These are phyloP conservation scores for Drosophila bifasciata DNA, from an alignment of 1,140 invertebrate genomes.

Conservation along the genomic window DNA sequence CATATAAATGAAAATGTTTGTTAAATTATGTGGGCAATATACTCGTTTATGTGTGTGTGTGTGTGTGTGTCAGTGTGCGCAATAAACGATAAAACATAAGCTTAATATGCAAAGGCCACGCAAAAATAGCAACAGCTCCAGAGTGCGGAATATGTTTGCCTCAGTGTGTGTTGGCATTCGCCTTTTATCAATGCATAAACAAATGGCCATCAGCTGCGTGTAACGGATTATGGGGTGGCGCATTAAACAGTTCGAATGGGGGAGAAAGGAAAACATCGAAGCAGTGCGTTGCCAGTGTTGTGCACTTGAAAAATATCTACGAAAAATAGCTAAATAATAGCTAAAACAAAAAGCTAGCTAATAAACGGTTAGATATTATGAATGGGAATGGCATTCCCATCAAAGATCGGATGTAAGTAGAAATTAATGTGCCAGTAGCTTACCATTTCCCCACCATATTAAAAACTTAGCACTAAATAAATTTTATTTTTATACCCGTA, in stretches of 20 bases:
- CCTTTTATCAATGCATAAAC: slow-evolving; percentile 61
- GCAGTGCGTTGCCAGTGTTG: too few species aligned
- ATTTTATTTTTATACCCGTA: too few species aligned
- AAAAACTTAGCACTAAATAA: too few species aligned
- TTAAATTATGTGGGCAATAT: slow-evolving; percentile 73
- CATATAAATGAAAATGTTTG: slow-evolving; percentile 68
- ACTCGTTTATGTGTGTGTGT: slow-evolving; percentile 24
- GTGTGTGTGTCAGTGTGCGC: slow-evolving; percentile 52
- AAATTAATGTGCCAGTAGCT: too few species aligned
- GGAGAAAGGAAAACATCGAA: neutral
- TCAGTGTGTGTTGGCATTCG: slow-evolving; percentile 7
- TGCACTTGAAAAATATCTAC: neutral
- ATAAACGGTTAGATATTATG: too few species aligned
- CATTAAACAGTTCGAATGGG: neutral
- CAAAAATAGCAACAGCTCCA: slow-evolving; percentile 48
- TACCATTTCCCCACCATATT: too few species aligned
- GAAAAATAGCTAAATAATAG: too few species aligned
- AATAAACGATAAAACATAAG: slow-evolving; percentile 73
- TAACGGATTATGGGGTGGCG: slow-evolving; percentile 19
- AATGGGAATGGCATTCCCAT: too few species aligned
- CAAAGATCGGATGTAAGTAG: too few species aligned
- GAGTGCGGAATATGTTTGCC: slow-evolving; percentile 29
- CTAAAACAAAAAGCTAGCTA: too few species aligned
- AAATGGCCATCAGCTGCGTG: slow-evolving; percentile 64
- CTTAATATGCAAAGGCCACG: slow-evolving; percentile 69